Percentiles rank a stretch among this genome's conserved stretches.
Conservation (phyloP, 2,113 vertebrate species). For the Hypanus sabinus region DNA sequence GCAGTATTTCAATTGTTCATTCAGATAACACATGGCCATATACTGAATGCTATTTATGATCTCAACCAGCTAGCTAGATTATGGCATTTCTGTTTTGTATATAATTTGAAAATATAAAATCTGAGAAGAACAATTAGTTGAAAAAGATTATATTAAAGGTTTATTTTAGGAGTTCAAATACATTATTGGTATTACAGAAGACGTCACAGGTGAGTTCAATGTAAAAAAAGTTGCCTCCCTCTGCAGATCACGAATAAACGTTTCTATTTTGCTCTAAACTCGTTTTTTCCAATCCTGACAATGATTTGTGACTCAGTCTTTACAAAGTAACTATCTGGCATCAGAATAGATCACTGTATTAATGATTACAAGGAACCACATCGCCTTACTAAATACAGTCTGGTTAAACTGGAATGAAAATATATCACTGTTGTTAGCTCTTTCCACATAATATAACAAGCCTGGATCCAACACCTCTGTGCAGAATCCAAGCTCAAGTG, state of each 20-base stretch:
- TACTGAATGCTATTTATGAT: not conserved
- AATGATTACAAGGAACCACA: not conserved
- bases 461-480: too few relatives aligned
- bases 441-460: not conserved
- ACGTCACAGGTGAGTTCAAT: not conserved
- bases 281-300: not conserved
- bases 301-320: not conserved
- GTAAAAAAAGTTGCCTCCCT: not conserved
- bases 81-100: not conserved
- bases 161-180: not conserved
- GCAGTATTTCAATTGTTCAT: not conserved
- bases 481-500: too few relatives aligned
- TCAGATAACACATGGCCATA: constrained; percentile 40
- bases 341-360: not conserved
- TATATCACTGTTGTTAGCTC: not conserved
- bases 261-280: not conserved
- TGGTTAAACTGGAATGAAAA: not conserved
- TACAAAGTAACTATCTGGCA: not conserved
- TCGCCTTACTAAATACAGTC: not conserved
- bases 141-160: not conserved
- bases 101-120: not conserved
- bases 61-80: not conserved
- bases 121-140: not conserved
- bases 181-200: not conserved
- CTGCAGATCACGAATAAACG: not conserved